A percentile compares a stretch with the other conserved stretches of the same genome.
Evolutionary conservation across 2,888 invertebrate species (phyloP).

Genomic region (Mystacides longicornis): DNA sequence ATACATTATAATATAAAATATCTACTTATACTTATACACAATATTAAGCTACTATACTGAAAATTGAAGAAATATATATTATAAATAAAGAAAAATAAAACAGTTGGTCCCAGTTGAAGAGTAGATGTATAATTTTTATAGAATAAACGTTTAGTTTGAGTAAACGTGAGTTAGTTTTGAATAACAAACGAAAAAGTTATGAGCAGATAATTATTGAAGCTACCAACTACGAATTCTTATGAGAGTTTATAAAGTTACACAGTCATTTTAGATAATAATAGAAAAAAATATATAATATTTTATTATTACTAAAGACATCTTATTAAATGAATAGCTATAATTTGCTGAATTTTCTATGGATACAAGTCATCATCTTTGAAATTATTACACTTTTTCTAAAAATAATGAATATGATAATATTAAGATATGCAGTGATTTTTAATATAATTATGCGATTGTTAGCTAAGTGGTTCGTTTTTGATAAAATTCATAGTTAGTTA

Average conservation of each 20-base stretch:
- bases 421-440: too few relatives aligned
- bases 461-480: too few relatives aligned
- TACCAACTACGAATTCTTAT: background rate
- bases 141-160: background rate
- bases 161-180: background rate
- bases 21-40: too few relatives aligned
- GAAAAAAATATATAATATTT: background rate
- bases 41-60: too few relatives aligned
- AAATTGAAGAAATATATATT: too few relatives aligned
- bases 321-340: background rate
- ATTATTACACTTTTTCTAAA: too few relatives aligned
- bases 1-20: too few relatives aligned
- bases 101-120: conserved; percentile 26
- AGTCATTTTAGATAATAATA: background rate
- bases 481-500: too few relatives aligned
- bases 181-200: background rate
- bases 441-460: too few relatives aligned
- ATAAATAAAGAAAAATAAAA: too few relatives aligned
- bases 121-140: conserved; percentile 32
- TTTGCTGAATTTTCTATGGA: background rate
- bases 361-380: background rate
- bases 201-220: background rate
- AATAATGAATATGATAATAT: too few relatives aligned
- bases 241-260: background rate
- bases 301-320: background rate